A percentile compares a stretch with the other conserved stretches of the same genome.
Evolutionary conservation across 1,140 invertebrate genomes (phyloP).

Genomic region (Drosophila sturtevanti): DNA sequence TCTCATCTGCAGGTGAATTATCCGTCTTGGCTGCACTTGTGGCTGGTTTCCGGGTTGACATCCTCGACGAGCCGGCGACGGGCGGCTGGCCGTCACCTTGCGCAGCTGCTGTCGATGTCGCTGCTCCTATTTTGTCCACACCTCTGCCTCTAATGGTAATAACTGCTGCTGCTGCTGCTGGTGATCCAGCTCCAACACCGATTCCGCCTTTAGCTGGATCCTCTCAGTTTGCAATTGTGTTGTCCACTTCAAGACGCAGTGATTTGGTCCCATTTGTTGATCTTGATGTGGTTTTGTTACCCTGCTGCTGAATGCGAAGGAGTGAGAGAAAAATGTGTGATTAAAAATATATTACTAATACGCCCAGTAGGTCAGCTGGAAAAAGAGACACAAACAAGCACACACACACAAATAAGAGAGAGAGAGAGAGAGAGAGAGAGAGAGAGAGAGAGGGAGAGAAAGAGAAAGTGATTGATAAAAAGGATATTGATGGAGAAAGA

Average conservation of each 20-base stretch:
- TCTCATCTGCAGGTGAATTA: conserved; percentile 7
- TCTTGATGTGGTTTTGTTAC: conserved; percentile 41
- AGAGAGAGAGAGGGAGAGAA: no score
- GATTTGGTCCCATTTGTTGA: conserved; percentile 78
- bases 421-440: not conserved
- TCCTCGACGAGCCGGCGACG: conserved; percentile 51
- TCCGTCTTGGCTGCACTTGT: conserved; percentile 22
- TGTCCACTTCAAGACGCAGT: conserved; percentile 57
- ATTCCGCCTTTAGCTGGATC: conserved; percentile 34
- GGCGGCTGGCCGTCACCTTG: conserved; percentile 45
- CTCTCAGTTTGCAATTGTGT: conserved; percentile 50
- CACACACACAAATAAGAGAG: not conserved
- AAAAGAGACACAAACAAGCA: not conserved
- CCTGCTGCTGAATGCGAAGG: conserved; percentile 19
- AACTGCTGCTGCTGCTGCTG: conserved; percentile 21
- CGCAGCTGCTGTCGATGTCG: conserved; percentile 68
- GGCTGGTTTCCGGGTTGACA: conserved; percentile 74
- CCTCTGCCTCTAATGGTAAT: conserved; percentile 12
- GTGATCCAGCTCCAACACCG: conserved; percentile 1
- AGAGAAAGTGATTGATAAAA: no score
- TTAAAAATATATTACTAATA: conserved; percentile 42
- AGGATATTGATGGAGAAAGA: no score
- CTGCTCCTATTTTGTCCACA: conserved; percentile 69
- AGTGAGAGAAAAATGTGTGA: not conserved
- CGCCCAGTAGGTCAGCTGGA: conserved; percentile 35